Evolutionary conservation across 1,140 invertebrate genomes (phyloP).

Genomic region (Hylyphantes graminicola): DNA sequence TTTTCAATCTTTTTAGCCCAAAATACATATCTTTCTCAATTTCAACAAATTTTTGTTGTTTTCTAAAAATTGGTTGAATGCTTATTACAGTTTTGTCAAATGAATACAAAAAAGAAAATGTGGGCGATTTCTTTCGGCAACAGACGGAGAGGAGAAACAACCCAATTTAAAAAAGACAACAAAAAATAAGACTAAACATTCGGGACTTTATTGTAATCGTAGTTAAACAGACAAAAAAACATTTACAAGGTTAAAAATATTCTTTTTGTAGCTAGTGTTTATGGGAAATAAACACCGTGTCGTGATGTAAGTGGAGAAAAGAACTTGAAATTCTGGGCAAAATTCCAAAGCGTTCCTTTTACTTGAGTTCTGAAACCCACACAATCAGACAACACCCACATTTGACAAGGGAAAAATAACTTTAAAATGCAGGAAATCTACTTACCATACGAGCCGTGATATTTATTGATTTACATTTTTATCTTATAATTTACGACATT

Average conservation of each 20-base stretch:
- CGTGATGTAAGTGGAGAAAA: neutral
- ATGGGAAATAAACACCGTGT: constrained; percentile 2
- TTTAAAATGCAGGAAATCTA: too few relatives aligned
- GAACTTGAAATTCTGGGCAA: constrained; percentile 17
- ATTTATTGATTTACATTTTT: too few relatives aligned
- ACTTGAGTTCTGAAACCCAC: constrained; percentile 26
- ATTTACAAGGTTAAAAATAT: constrained; percentile 48
- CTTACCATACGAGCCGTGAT: too few relatives aligned
- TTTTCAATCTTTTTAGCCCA: too few relatives aligned
- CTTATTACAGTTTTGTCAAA: too few relatives aligned
- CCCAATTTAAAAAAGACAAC: neutral
- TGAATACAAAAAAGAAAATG: too few relatives aligned
- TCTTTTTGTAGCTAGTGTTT: neutral
- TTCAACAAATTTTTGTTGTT: too few relatives aligned
- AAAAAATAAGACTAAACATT: constrained; percentile 24
- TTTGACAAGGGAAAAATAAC: neutral
- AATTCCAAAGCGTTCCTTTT: constrained; percentile 21
- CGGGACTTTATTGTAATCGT: constrained; percentile 40
- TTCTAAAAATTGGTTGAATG: too few relatives aligned
- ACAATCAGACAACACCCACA: constrained; percentile 12
- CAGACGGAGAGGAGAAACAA: neutral
- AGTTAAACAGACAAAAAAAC: constrained; percentile 36
- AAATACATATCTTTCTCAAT: too few relatives aligned
- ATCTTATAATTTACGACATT: too few relatives aligned
- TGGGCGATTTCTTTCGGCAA: too few relatives aligned